Evolutionary conservation across 2,797 vertebrate species (phyloP).

Genomic region (Mormyrus hasselquistii): DNA sequence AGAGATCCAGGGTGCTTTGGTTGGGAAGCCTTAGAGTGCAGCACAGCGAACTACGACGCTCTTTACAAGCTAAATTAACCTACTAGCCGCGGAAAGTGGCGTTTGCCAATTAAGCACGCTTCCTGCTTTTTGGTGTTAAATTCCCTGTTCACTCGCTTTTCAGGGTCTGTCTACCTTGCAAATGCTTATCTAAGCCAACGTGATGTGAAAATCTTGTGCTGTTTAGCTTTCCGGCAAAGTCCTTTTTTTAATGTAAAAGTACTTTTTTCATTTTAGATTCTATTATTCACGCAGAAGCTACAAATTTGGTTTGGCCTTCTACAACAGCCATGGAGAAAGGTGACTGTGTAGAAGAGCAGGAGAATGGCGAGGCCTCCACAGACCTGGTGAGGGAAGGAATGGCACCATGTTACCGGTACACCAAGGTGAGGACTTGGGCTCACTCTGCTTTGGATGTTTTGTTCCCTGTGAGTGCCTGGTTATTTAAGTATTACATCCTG

Average conservation of each 20-base stretch:
- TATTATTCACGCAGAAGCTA: slow-evolving; percentile 31
- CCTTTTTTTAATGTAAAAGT: neutral
- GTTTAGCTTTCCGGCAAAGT: neutral
- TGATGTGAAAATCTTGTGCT: neutral
- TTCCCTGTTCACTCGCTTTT: neutral
- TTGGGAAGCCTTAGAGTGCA: neutral
- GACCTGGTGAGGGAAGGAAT: slow-evolving; percentile 48
- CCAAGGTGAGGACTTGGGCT: slow-evolving; percentile 67
- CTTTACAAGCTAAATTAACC: neutral
- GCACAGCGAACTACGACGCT: neutral
- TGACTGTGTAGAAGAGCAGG: slow-evolving; percentile 59
- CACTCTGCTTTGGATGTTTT: neutral
- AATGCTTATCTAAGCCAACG: neutral
- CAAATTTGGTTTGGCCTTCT: slow-evolving; percentile 36
- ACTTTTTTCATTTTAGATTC: neutral
- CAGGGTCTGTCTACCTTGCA: neutral
- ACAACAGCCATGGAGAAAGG: slow-evolving; percentile 79
- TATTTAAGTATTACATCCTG: neutral
- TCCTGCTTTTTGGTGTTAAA: neutral
- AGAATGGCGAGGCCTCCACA: slow-evolving; percentile 63
- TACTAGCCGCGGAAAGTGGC: neutral
- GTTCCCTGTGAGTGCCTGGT: neutral
- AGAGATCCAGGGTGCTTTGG: neutral
- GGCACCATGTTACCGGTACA: slow-evolving; percentile 73
- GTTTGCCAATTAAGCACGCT: neutral